Conservation (phyloP, 1,140 invertebrate genomes). For the Popillia japonica region DNA sequence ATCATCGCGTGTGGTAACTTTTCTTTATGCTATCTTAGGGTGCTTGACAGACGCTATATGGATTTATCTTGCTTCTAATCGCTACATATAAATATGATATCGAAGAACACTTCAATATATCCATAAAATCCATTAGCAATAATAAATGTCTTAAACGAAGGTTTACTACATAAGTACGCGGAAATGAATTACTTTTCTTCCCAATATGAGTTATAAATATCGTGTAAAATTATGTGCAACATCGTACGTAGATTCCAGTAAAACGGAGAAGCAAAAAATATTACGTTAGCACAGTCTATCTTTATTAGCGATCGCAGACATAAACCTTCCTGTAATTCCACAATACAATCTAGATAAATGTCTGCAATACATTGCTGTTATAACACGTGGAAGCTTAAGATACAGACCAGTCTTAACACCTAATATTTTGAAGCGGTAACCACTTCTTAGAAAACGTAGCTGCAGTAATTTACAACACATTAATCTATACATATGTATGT, state of each 20-base stretch:
- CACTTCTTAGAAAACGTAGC: not conserved
- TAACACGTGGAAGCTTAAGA: not conserved
- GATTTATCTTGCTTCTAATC: too few species aligned
- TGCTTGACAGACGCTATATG: too few species aligned
- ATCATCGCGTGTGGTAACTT: too few species aligned
- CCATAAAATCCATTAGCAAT: too few species aligned
- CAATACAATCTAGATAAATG: constrained; percentile 24
- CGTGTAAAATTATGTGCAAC: too few species aligned
- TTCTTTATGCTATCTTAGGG: too few species aligned
- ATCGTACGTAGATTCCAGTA: not conserved
- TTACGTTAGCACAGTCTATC: constrained; percentile 17
- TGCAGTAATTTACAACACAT: not conserved
- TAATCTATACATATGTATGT: not conserved
- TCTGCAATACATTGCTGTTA: not conserved
- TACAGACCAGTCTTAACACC: not conserved
- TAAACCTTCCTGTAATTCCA: constrained; percentile 20
- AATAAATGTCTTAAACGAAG: too few species aligned
- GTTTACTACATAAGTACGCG: too few species aligned
- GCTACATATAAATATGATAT: too few species aligned
- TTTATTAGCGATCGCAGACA: not conserved
- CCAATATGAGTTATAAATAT: too few species aligned
- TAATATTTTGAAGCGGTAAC: not conserved
- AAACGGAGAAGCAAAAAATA: not conserved
- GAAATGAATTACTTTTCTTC: too few species aligned
- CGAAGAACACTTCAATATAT: too few species aligned